Conservation (phyloP, 2,888 invertebrate genomes). For the Ochropleura leucogaster region DNA sequence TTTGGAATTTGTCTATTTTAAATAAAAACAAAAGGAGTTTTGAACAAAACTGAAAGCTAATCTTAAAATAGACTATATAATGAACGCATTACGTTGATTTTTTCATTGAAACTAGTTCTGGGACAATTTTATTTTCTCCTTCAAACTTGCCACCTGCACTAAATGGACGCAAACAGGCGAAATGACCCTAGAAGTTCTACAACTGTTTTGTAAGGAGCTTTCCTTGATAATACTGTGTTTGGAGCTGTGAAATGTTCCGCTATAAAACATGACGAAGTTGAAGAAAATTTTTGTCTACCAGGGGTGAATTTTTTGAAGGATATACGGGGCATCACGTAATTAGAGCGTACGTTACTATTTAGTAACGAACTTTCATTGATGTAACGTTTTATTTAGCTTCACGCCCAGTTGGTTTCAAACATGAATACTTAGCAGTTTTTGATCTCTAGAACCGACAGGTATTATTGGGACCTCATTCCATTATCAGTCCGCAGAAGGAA, state of each 20-base stretch:
- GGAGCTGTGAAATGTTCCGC: not conserved
- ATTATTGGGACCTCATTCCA: not conserved
- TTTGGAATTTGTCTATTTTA: too few relatives aligned
- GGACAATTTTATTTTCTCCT: too few relatives aligned
- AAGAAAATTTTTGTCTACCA: not conserved
- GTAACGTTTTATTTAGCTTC: not conserved
- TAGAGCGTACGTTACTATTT: not conserved
- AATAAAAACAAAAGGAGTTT: too few relatives aligned
- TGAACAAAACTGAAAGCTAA: too few relatives aligned
- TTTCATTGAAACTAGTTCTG: too few relatives aligned
- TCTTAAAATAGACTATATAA: too few relatives aligned
- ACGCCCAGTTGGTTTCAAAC: not conserved
- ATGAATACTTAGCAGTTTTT: not conserved
- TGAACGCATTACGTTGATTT: too few relatives aligned
- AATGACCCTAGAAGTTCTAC: constrained; percentile 20
- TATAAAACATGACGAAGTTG: not conserved
- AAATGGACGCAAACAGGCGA: too few relatives aligned
- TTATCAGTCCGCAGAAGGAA: not conserved
- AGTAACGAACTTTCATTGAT: not conserved
- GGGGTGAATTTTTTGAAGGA: too few relatives aligned
- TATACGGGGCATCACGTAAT: too few relatives aligned
- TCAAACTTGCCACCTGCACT: too few relatives aligned
- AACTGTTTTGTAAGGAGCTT: constrained; percentile 2
- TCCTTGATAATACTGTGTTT: not conserved
- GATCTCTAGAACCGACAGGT: too few relatives aligned